Evolutionary conservation across 2,888 invertebrate species (phyloP).

Genomic region (Amphipyra tragopoginis): DNA sequence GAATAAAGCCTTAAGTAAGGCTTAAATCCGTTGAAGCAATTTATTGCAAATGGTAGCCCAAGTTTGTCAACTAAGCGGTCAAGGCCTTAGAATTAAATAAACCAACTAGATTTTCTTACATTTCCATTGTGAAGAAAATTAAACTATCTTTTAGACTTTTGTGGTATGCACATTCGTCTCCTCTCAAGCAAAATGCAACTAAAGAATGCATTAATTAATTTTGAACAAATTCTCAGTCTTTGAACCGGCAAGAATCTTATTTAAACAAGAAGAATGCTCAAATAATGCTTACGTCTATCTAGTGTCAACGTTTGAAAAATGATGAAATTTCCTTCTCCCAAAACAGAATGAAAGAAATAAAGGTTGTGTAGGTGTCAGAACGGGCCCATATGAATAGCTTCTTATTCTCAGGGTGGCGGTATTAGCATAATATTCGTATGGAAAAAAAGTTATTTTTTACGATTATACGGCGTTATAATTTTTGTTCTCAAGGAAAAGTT

Average conservation of each 20-base stretch:
- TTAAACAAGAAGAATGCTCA: conserved; percentile 21
- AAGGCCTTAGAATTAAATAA: conserved; percentile 14
- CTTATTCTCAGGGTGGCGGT: conserved; percentile 40
- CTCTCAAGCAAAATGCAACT: conserved; percentile 27
- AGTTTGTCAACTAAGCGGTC: conserved; percentile 34
- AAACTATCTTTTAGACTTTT: conserved; percentile 8
- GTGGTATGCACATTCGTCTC: conserved; percentile 13
- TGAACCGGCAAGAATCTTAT: conserved; percentile 14
- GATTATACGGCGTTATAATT: conserved; percentile 48
- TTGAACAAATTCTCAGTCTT: conserved; percentile 18
- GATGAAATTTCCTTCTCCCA: conserved; percentile 34
- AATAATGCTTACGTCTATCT: conserved; percentile 11
- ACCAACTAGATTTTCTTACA: conserved; percentile 6
- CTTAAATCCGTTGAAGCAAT: conserved; percentile 53
- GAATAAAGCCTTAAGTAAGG: conserved; percentile 47
- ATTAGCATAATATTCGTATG: conserved; percentile 63
- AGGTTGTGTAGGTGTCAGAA: conserved; percentile 37
- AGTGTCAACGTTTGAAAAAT: conserved; percentile 46
- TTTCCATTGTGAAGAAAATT: conserved; percentile 27
- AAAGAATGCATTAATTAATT: conserved; percentile 43
- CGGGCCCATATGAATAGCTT: conserved; percentile 53
- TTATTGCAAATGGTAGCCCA: conserved; percentile 41
- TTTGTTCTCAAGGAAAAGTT: conserved; percentile 13
- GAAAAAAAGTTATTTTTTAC: conserved; percentile 65
- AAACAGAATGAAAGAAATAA: conserved; percentile 34